Evolutionary conservation across 2,888 invertebrate species (phyloP).

Genomic region (Ommatoiulus sabulosus): DNA sequence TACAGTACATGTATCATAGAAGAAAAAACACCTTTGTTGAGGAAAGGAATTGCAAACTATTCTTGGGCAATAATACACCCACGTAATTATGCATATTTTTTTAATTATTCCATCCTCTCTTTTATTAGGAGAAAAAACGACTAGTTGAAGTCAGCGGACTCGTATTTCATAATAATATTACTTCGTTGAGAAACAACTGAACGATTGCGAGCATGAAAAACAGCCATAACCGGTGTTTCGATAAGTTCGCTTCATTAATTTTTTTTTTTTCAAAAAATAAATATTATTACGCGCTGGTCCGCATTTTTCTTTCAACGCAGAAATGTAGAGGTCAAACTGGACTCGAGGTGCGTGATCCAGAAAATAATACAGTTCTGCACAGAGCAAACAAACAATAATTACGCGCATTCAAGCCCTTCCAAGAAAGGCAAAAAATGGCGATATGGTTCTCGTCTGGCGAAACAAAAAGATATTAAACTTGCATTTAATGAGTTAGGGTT

Average conservation of each 20-base stretch:
- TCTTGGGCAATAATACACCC: not conserved
- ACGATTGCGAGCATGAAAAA: not conserved
- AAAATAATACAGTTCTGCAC: not conserved
- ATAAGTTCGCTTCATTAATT: not conserved
- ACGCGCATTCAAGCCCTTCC: slow-evolving; percentile 17
- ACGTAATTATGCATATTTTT: not conserved
- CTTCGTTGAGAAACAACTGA: not conserved
- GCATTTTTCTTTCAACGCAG: not conserved
- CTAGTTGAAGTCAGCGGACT: not conserved
- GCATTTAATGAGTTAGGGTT: slow-evolving; percentile 27
- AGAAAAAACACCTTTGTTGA: too few species aligned
- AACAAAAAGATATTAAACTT: slow-evolving; percentile 35
- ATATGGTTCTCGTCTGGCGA: not conserved
- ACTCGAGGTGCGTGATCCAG: slow-evolving; percentile 12
- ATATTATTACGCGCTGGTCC: not conserved
- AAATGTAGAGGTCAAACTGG: not conserved
- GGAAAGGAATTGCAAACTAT: too few species aligned
- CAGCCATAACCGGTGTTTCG: not conserved
- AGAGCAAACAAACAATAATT: slow-evolving; percentile 21
- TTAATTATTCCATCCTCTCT: not conserved
- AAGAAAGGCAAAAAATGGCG: not conserved
- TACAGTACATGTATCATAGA: too few species aligned
- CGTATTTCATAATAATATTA: not conserved
- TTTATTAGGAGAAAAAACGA: not conserved
- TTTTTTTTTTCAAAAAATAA: not conserved